Evolutionary conservation across 1,140 invertebrate genomes (phyloP).

Genomic region (Theocolax elegans): DNA sequence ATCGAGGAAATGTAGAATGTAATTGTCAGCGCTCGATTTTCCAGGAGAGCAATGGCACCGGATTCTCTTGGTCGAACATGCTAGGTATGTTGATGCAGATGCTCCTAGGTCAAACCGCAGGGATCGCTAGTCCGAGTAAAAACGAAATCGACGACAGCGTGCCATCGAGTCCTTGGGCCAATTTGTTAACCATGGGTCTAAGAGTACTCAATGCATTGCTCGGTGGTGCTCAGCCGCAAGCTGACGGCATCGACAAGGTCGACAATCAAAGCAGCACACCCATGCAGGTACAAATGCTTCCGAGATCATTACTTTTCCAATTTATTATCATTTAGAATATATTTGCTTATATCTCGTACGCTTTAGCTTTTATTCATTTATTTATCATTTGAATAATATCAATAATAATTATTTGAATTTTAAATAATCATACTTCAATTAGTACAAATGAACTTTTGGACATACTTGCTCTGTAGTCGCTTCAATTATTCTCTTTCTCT

Average conservation of each 20-base stretch:
- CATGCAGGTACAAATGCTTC: constrained; percentile 79
- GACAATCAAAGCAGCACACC: constrained; percentile 81
- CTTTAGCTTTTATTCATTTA: too few species aligned
- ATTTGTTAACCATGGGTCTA: constrained; percentile 81
- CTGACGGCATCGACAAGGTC: constrained; percentile 88
- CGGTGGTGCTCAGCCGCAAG: constrained; percentile 75
- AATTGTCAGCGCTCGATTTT: too few species aligned
- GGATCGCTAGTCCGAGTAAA: constrained; percentile 78
- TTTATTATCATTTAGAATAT: too few species aligned
- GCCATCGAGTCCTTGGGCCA: constrained; percentile 84
- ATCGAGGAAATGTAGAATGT: too few species aligned
- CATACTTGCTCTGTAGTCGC: too few species aligned
- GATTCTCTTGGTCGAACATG: constrained; percentile 88
- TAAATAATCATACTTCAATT: too few species aligned
- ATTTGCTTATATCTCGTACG: too few species aligned
- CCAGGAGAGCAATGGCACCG: constrained; percentile 70
- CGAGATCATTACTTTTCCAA: constrained; percentile 12
- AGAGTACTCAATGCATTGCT: constrained; percentile 86
- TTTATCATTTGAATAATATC: too few species aligned
- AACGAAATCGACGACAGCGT: constrained; percentile 78
- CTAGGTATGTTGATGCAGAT: constrained; percentile 87
- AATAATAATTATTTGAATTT: too few species aligned
- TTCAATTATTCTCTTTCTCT: too few species aligned
- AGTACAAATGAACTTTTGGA: too few species aligned
- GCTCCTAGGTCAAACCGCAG: constrained; percentile 75